phyloP scores from a whole-genome alignment of 2,797 vertebrate species.

The Spea hammondii region DNA sequence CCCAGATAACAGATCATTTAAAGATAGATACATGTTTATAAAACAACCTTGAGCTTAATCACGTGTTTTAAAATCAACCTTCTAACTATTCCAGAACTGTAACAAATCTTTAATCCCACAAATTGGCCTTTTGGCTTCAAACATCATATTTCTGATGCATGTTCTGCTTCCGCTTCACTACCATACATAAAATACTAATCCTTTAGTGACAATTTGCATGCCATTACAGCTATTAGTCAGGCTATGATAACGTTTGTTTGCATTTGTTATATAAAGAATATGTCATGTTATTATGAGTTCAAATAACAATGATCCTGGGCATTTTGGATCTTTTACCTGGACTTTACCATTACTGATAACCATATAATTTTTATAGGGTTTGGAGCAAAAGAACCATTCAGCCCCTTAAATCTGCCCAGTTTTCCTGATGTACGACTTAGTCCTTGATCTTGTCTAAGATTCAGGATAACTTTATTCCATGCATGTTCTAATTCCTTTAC shows the following conservation, averaged over 20 bases:
- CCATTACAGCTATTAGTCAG: constrained; percentile 35
- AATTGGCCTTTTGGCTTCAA: constrained; percentile 25
- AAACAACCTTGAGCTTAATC: background rate
- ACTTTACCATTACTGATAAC: too few species aligned
- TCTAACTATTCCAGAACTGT: constrained; percentile 6
- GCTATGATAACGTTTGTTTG: constrained; percentile 19
- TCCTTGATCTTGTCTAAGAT: too few species aligned
- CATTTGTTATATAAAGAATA: too few species aligned
- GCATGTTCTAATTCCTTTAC: too few species aligned
- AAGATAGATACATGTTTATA: background rate
- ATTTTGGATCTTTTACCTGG: too few species aligned
- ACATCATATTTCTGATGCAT: background rate
- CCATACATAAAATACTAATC: constrained; percentile 16
- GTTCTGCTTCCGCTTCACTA: constrained; percentile 31
- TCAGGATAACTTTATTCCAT: too few species aligned
- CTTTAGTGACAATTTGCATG: constrained; percentile 17
- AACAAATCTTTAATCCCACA: constrained; percentile 14
- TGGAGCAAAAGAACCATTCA: too few species aligned
- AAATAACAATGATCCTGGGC: too few species aligned
- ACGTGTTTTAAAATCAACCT: background rate
- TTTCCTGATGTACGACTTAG: too few species aligned
- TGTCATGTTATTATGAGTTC: too few species aligned
- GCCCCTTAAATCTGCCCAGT: too few species aligned
- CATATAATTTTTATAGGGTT: too few species aligned
- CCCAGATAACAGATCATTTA: background rate